Evolutionary conservation across 2,797 vertebrate species (phyloP).

Genomic region (Eulemur rubriventer): DNA sequence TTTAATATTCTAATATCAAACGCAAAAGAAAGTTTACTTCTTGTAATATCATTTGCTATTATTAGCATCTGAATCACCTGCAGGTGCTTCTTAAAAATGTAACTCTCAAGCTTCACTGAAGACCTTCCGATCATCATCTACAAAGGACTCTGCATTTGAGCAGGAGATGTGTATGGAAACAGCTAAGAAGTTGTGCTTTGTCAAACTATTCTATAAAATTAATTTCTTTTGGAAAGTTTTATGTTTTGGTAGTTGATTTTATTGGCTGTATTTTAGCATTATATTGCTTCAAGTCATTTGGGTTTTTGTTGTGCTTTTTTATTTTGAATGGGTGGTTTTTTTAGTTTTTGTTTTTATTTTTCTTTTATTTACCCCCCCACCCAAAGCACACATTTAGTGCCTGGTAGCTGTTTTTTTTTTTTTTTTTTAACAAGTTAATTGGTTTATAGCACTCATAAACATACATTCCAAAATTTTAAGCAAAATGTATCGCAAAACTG

Average conservation of each 20-base stretch:
- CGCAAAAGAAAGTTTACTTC: not conserved
- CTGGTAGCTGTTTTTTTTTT: not conserved
- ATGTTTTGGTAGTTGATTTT: not conserved
- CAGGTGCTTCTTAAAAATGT: not conserved
- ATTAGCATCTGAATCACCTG: not conserved
- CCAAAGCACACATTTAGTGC: not conserved
- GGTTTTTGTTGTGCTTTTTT: not conserved
- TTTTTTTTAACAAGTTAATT: not conserved
- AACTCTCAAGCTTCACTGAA: not conserved
- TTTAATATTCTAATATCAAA: not conserved
- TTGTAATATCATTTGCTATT: not conserved
- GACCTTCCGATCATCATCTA: not conserved
- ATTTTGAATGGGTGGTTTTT: not conserved
- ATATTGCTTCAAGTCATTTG: not conserved
- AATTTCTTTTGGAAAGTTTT: not conserved
- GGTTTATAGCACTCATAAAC: not conserved
- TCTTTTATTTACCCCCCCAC: not conserved
- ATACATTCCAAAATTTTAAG: not conserved
- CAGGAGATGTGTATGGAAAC: not conserved
- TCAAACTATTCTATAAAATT: not conserved
- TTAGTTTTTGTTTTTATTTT: not conserved
- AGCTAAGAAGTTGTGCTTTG: not conserved
- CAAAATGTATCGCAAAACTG: not conserved
- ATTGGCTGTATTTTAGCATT: not conserved
- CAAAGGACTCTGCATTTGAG: not conserved